A percentile compares a stretch with the other conserved stretches of the same genome.
Evolutionary conservation across 2,888 invertebrate genomes (phyloP).

Genomic region (Philopedon plagiatum): DNA sequence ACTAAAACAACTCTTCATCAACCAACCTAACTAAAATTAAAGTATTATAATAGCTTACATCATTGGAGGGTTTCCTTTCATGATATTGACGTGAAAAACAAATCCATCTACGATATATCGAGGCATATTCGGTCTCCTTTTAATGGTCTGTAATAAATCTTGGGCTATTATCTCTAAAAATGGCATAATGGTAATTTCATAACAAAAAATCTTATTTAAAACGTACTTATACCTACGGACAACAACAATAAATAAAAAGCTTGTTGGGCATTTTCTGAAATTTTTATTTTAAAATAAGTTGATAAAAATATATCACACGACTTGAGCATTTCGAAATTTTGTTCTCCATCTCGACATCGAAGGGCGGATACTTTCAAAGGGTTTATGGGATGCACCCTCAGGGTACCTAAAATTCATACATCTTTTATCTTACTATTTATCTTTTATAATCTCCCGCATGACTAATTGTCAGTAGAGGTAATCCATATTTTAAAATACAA

Average conservation of each 20-base stretch:
- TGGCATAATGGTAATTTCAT: slow-evolving; percentile 27
- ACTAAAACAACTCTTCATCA: too few relatives aligned
- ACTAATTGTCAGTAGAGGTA: too few relatives aligned
- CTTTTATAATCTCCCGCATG: too few relatives aligned
- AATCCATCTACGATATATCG: slow-evolving; percentile 67
- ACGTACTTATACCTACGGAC: too few relatives aligned
- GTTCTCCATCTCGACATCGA: slow-evolving; percentile 53
- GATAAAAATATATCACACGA: neutral
- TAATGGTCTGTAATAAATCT: slow-evolving; percentile 54
- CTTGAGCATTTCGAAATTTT: slow-evolving; percentile 18
- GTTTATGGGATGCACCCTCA: slow-evolving; percentile 53
- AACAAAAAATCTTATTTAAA: neutral
- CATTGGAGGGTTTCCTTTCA: slow-evolving; percentile 66
- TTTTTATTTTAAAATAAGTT: neutral
- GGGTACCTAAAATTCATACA: slow-evolving; percentile 56
- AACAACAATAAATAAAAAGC: neutral
- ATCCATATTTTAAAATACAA: too few relatives aligned
- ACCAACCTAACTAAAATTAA: neutral
- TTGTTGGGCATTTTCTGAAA: too few relatives aligned
- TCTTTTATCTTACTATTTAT: neutral
- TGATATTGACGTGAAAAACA: slow-evolving; percentile 67
- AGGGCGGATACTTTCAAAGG: slow-evolving; percentile 51
- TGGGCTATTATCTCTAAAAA: slow-evolving; percentile 56
- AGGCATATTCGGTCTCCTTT: slow-evolving; percentile 65
- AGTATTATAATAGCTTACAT: slow-evolving; percentile 61